Percentiles rank a stretch among this genome's conserved stretches.
phyloP scores from a whole-genome alignment of 2,113 vertebrate genomes.

The Thymallus thymallus region DNA sequence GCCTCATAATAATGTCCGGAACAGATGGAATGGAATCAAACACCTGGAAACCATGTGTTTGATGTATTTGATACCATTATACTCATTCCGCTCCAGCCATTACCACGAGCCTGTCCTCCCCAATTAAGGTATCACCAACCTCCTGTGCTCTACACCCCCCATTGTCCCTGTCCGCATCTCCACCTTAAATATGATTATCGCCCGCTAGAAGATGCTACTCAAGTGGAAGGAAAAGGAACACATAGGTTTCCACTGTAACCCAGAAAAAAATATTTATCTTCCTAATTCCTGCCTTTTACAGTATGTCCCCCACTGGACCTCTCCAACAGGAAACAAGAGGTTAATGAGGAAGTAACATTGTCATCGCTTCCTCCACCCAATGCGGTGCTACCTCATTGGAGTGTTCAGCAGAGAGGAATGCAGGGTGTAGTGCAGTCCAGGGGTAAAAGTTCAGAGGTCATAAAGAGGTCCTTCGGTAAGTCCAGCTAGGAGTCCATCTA shows the following conservation, averaged over 20 bases:
- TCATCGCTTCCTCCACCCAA: not conserved
- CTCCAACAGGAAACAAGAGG: not conserved
- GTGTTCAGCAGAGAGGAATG: slow-evolving; percentile 54
- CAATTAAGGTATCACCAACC: not conserved
- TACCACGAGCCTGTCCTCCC: not conserved
- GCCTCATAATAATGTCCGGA: no score
- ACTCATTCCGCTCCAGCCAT: no score
- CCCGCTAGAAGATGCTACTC: slow-evolving; percentile 73
- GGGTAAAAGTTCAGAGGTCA: slow-evolving; percentile 52
- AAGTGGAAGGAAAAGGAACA: slow-evolving; percentile 50
- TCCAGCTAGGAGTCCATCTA: slow-evolving; percentile 44
- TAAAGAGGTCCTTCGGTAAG: slow-evolving; percentile 32
- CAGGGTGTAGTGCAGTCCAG: slow-evolving; percentile 51
- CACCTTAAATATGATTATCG: slow-evolving; percentile 71
- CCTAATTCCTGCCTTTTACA: not conserved
- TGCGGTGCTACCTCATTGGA: slow-evolving; percentile 6
- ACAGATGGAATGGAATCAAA: no score
- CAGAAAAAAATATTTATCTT: slow-evolving; percentile 40
- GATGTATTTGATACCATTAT: no score
- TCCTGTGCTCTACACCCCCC: slow-evolving; percentile 24
- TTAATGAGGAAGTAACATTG: not conserved
- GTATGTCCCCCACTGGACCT: no score
- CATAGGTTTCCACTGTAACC: slow-evolving; percentile 55
- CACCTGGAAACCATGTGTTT: no score
- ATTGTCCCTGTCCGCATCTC: slow-evolving; percentile 47